Base-by-base conservation (phyloP, 2,797 vertebrate species). In the Labeo calbasu region DNA sequence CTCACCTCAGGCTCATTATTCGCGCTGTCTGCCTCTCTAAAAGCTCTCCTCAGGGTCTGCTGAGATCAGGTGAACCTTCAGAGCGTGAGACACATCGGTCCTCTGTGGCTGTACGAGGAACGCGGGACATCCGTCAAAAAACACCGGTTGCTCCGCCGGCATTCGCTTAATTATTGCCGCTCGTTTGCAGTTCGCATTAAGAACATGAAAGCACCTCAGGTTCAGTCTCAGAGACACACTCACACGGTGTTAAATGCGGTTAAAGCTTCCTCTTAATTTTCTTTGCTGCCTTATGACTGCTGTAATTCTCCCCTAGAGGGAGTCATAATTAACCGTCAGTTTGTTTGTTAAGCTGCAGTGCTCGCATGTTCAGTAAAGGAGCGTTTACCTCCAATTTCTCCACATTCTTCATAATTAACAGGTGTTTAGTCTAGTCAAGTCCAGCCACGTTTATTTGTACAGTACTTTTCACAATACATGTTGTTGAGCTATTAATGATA, bases 1-100 rank as follows among this genome's bases (percentile, higher is more conserved):
- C 43, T 79, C 77, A 79, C 59, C 43, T 51, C 43, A 50, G 59
- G 59, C 77, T 79, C 43, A 66, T 79, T 79, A 79, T 13, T 66
- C 10, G 1, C 17, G 11, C 77, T 36, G 59, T 79, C 57, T 48
- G 23, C 43, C 59, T 65, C 50, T 55, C 23, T 63, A 63, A 65
- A 78, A 21, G 50, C 71, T 53, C 50, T 75, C 72, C 71, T 75
- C 51, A 2, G 13, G 5, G 61, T 28, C 72, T 75, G 71, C 48
- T 53, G 40, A 14, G 59, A 61, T 46, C 59, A 17, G 75, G 73
- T n/a, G 53, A 59, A 14, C 17, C 9, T 4, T 76, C 53, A 14
- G 53, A 43, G 28, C 13, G 21, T 10, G 14, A 40, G 53, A 77
- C 53, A 23, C 11, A 6, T 53, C 17, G 14, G 51, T 36, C 73